Base-by-base conservation (phyloP, 2,797 vertebrate species). In the Gadopsis bispinosus region DNA sequence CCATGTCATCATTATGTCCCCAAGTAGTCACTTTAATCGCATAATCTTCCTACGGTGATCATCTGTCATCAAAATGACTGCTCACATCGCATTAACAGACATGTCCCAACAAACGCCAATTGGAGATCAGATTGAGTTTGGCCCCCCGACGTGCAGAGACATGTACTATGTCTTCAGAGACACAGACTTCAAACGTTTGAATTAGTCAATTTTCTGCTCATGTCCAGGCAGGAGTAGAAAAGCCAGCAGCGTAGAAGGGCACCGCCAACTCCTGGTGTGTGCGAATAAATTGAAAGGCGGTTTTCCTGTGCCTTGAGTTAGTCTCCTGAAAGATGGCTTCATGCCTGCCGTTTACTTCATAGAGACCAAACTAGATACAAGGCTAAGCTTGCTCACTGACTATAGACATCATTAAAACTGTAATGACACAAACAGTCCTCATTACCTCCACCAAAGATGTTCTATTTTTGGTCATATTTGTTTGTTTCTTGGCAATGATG, bases 241-340 rank as follows among this genome's bases (percentile, higher is more conserved):
- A 54, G 61, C 62, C 62, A 83, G 22, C 62, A 58, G 12, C 62
- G 47, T 35, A 55, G 9, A 64, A 45, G 70, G 19, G n/a, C 71
- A 29, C 17, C 1, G 3, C 11, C 33, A 53, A 29, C 68, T 80
- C 66, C 73, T 60, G 64, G 53, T 72, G 55, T 76, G 47, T 20
- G 45, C 19, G 65, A 72, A 45, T 7, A 74, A 76, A 83, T 79
- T 62, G 47, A 75, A 86, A 75, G 29, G 10, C 41, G 2, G n/a
- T 61, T 68, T 77, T 81, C 43, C 76, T 56, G 4, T 31, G 8
- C 31, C 59, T 68, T 47, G 35, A 63, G 48, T 61, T 76, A 65
- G 54, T 77, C 48, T 59, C 39, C 6, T 67, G 8, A 67, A 61
- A 74, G 60, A 62, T 31, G 0, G 20, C 45, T 59, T 66, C 4